phyloP scores from a whole-genome alignment of 2,888 invertebrate species.

The Drosophila austrosaltans region DNA sequence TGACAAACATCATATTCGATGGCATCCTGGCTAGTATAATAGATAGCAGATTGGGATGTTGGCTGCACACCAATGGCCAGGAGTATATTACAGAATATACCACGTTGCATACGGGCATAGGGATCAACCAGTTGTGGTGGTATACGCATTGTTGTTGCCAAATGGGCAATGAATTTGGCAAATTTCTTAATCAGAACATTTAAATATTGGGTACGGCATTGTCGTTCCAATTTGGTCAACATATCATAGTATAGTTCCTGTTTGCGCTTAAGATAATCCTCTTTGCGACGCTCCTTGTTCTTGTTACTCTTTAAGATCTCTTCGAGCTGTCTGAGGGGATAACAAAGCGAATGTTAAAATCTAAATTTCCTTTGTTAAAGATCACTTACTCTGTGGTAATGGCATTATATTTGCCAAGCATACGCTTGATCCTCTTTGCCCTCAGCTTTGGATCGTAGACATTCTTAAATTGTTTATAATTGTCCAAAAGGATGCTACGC shows the following conservation, averaged over 20 bases:
- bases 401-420: slow-evolving; percentile 63
- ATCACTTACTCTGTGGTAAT: slow-evolving; percentile 69
- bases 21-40: slow-evolving; percentile 75
- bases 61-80: slow-evolving; percentile 79
- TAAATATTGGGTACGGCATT: slow-evolving; percentile 77
- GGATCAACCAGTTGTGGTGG: slow-evolving; percentile 77
- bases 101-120: slow-evolving; percentile 80
- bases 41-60: slow-evolving; percentile 69
- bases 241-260: slow-evolving; percentile 78
- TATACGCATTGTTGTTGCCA: slow-evolving; percentile 79
- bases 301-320: slow-evolving; percentile 68
- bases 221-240: slow-evolving; percentile 76
- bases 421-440: slow-evolving; percentile 68
- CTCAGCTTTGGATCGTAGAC: slow-evolving; percentile 68
- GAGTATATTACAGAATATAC: slow-evolving; percentile 79
- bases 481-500: slow-evolving; percentile 47
- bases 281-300: slow-evolving; percentile 68
- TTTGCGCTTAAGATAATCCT: slow-evolving; percentile 72
- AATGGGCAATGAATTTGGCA: slow-evolving; percentile 74
- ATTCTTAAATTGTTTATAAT: slow-evolving; percentile 64
- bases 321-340: slow-evolving; percentile 67
- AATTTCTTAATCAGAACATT: slow-evolving; percentile 79
- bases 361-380: too few species aligned
- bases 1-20: slow-evolving; percentile 78
- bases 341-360: not conserved